Evolutionary conservation across 2,797 vertebrate genomes (phyloP).

Genomic region (Falco novaeseelandiae): DNA sequence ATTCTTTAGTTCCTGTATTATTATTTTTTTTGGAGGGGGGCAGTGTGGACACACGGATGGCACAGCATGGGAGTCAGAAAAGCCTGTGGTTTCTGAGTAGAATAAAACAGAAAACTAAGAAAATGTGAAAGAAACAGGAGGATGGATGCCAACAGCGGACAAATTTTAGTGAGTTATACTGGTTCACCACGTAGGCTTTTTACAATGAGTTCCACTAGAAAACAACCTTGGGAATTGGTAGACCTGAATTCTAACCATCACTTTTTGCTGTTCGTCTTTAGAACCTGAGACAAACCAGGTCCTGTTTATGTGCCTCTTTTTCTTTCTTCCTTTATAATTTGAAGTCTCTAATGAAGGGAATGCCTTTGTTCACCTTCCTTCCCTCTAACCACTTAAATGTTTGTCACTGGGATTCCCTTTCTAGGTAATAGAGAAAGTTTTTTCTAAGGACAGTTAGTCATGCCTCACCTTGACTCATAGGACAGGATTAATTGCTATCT

Average conservation of each 20-base stretch:
- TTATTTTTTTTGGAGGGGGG: accelerated
- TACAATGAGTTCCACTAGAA: neutral
- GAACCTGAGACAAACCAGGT: neutral
- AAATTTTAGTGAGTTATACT: neutral
- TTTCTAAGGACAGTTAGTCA: neutral
- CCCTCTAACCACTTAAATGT: neutral
- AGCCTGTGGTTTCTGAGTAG: neutral
- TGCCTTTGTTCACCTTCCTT: neutral
- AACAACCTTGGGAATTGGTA: neutral
- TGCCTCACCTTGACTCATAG: neutral
- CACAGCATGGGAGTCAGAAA: neutral
- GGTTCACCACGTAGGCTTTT: neutral
- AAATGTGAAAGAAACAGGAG: neutral
- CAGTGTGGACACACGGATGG: too few species aligned
- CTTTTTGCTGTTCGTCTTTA: neutral
- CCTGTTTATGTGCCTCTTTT: neutral
- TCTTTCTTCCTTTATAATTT: neutral
- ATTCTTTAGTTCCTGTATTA: neutral
- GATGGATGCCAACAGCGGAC: neutral
- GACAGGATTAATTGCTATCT: neutral
- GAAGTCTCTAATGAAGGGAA: neutral
- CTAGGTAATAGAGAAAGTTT: neutral
- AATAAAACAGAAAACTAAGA: neutral
- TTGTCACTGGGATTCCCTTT: neutral
- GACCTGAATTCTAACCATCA: neutral